Evolutionary conservation across 2,113 vertebrate genomes (phyloP).

Genomic region (Cyphomyrus discorhynchus): DNA sequence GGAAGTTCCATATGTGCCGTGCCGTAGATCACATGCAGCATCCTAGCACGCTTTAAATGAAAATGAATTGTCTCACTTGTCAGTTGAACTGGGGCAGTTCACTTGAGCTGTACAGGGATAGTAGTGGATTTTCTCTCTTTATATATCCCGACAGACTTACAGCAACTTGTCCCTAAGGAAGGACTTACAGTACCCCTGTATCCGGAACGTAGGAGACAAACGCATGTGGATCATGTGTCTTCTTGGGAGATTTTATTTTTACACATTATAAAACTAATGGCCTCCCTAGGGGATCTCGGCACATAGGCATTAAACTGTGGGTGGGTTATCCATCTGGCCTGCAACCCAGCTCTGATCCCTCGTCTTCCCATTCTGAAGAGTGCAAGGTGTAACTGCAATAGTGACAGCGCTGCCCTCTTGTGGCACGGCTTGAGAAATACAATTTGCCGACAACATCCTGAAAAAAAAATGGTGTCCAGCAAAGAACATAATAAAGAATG

Average conservation of each 20-base stretch:
- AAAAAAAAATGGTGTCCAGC: background rate
- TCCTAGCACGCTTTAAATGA: background rate
- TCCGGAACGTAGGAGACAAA: background rate
- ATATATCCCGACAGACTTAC: background rate
- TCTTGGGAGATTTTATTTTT: background rate
- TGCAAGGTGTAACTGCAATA: background rate
- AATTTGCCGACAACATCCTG: background rate
- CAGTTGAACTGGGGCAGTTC: background rate
- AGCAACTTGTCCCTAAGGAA: background rate
- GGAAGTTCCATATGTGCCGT: background rate
- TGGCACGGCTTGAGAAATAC: background rate
- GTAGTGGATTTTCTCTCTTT: background rate
- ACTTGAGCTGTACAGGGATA: background rate
- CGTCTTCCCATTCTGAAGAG: background rate
- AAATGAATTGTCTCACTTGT: background rate
- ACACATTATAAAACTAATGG: background rate
- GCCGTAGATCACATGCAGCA: background rate
- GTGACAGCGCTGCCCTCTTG: conserved; percentile 9
- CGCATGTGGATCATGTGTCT: background rate
- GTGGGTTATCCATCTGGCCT: conserved; percentile 7
- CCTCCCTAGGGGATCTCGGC: background rate
- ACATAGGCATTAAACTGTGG: conserved; percentile 3
- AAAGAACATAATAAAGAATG: background rate
- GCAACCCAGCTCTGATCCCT: background rate
- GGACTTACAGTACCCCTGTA: background rate